Conservation (phyloP, 2,797 vertebrate species). For the Otolemur crassicaudatus region DNA sequence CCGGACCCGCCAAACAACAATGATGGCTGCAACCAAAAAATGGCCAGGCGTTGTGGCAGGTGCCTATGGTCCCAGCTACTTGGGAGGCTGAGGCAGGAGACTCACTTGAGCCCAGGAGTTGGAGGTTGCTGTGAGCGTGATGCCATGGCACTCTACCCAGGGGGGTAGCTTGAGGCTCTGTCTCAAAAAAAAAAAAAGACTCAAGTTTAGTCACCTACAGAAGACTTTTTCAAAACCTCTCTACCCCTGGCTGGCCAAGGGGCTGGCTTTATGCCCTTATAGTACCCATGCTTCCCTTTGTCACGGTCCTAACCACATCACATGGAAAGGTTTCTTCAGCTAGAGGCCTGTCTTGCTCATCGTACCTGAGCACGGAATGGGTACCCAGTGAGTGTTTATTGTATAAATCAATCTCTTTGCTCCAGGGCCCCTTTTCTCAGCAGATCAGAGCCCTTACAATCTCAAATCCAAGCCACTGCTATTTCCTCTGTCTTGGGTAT, state of each 20-base stretch:
- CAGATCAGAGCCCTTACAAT: not conserved
- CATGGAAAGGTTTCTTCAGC: not conserved
- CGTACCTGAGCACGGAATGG: not conserved
- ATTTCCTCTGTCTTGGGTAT: not conserved
- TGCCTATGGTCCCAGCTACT: too few relatives aligned
- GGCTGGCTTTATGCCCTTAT: not conserved
- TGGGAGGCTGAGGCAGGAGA: too few relatives aligned
- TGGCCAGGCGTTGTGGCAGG: too few relatives aligned
- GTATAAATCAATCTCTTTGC: not conserved
- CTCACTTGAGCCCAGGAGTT: too few relatives aligned
- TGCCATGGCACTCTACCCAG: too few relatives aligned
- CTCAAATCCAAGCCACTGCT: not conserved
- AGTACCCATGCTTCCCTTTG: not conserved
- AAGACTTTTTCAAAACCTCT: not conserved
- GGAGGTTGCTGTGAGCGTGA: too few relatives aligned
- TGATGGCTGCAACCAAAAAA: too few relatives aligned
- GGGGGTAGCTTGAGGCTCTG: too few relatives aligned
- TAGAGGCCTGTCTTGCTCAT: not conserved
- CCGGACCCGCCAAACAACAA: too few relatives aligned
- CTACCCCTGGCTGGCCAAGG: not conserved
- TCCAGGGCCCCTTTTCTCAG: not conserved
- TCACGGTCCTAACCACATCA: not conserved
- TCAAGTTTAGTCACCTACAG: not conserved
- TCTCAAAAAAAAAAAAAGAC: too few relatives aligned
- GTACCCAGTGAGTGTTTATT: not conserved